Evolutionary conservation across 2,888 invertebrate species (phyloP).

Genomic region (Drosophila emarginata): DNA sequence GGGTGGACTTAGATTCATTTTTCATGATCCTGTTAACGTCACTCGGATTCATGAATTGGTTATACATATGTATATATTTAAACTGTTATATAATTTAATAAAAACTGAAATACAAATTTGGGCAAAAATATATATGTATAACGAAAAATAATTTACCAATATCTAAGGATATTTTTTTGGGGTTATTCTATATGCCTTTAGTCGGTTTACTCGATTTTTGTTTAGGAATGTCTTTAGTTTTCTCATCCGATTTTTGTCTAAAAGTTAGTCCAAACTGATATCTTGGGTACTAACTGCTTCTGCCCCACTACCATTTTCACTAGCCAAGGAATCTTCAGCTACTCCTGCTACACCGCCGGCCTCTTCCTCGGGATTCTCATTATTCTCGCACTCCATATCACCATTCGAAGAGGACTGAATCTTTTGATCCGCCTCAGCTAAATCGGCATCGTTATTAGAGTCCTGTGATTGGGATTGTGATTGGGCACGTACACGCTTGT

Average conservation of each 20-base stretch:
- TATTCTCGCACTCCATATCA: constrained; percentile 76
- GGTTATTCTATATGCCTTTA: constrained; percentile 12
- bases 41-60: no score
- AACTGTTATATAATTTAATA: constrained; percentile 57
- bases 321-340: constrained; percentile 9
- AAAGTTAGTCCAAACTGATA: constrained; percentile 35
- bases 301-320: neutral
- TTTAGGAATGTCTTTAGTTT: constrained; percentile 32
- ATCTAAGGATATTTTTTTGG: constrained; percentile 37
- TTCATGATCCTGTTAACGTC: constrained; percentile 2
- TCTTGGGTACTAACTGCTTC: constrained; percentile 21
- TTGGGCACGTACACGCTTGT: constrained; percentile 57
- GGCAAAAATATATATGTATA: constrained; percentile 2
- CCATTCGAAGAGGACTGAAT: constrained; percentile 79
- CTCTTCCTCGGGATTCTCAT: constrained; percentile 79
- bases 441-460: constrained; percentile 85
- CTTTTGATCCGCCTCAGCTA: constrained; percentile 92
- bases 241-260: neutral
- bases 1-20: neutral
- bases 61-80: constrained; percentile 31
- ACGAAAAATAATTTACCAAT: constrained; percentile 33
- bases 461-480: constrained; percentile 58
- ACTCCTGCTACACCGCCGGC: constrained; percentile 40
- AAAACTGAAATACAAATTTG: constrained; percentile 29
- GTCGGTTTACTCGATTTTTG: neutral